Evolutionary conservation across 1,140 invertebrate genomes (phyloP).

Genomic region (Magallana gigas): DNA sequence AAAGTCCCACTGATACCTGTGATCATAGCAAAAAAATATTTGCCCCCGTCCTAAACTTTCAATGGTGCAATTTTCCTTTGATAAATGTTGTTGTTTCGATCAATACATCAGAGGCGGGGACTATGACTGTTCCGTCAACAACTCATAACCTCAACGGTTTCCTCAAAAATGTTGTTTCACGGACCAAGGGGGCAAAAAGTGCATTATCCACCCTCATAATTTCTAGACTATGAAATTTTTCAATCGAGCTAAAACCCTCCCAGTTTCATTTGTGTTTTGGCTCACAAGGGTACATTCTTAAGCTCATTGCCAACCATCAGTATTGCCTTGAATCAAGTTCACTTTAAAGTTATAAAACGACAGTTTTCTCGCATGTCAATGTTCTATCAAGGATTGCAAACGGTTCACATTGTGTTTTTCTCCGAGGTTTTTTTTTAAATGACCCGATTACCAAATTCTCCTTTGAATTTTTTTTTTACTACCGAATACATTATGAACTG

Average conservation of each 20-base stretch:
- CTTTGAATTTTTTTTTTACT: constrained; percentile 32
- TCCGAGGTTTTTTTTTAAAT: constrained; percentile 7
- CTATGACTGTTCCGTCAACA: not conserved
- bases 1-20: not conserved
- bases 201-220: constrained; percentile 6
- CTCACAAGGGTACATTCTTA: not conserved
- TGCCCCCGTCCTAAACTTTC: not conserved
- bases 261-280: not conserved
- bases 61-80: not conserved
- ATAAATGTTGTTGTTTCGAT: constrained; percentile 5
- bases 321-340: not conserved
- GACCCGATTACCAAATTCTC: constrained; percentile 32
- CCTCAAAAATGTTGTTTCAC: not conserved
- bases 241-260: not conserved
- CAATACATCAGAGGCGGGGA: not conserved
- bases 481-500: constrained; percentile 31
- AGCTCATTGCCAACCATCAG: not conserved
- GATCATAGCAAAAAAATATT: not conserved
- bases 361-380: not conserved
- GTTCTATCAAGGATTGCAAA: not conserved
- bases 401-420: constrained; percentile 1
- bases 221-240: constrained; percentile 21
- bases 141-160: not conserved
- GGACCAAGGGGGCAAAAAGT: constrained; percentile 16
- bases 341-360: not conserved